Evolutionary conservation across 2,113 vertebrate species (phyloP).

Genomic region (Nycticorax nycticorax): DNA sequence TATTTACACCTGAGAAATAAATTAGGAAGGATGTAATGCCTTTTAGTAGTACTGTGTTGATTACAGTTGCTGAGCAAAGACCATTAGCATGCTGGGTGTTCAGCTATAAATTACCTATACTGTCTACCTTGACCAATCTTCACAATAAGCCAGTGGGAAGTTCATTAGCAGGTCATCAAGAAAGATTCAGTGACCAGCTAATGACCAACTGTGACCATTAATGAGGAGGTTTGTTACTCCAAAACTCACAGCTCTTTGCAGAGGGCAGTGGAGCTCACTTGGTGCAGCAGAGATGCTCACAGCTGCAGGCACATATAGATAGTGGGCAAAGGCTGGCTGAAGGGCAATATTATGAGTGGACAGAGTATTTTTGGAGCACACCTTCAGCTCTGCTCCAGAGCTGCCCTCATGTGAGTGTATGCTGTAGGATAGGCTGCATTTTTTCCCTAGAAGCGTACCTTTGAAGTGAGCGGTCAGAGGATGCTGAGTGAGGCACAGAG

Average conservation of each 20-base stretch:
- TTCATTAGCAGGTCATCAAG: slow-evolving; percentile 36
- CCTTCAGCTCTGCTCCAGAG: background rate
- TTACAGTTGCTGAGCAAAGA: background rate
- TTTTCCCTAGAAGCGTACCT: background rate
- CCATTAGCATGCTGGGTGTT: background rate
- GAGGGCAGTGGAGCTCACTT: background rate
- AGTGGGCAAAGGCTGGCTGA: background rate
- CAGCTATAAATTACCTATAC: slow-evolving; percentile 36
- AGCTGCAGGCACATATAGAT: background rate
- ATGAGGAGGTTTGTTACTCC: background rate
- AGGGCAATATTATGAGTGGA: background rate
- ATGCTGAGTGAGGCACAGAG: background rate
- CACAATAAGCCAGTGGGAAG: slow-evolving; percentile 8
- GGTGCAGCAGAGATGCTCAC: background rate
- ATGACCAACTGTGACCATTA: background rate
- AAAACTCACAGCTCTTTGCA: background rate
- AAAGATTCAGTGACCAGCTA: background rate
- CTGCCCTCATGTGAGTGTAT: rapidly evolving
- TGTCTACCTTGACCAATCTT: background rate
- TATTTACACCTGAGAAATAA: background rate
- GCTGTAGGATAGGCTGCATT: background rate
- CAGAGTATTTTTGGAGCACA: background rate
- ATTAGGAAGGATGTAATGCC: background rate
- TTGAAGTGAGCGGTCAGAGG: background rate
- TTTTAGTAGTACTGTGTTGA: background rate